Evolutionary conservation across 2,888 invertebrate species (phyloP).

Genomic region (Chelonus formosanus): DNA sequence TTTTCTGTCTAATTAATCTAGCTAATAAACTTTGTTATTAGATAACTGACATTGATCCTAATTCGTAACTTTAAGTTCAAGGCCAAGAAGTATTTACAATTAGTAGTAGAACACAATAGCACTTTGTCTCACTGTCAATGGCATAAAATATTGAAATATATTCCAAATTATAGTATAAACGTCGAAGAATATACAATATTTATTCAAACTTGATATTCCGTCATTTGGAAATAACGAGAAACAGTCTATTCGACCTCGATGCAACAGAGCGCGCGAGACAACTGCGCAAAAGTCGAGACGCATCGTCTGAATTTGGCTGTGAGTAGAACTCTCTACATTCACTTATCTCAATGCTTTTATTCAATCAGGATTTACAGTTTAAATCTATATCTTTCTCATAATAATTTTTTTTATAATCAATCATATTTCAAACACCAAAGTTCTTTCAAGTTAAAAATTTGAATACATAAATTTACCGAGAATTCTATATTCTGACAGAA

Average conservation of each 20-base stretch:
- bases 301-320: constrained; percentile 36
- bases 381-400: too few species aligned
- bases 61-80: constrained; percentile 27
- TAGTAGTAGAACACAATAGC: neutral
- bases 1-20: too few species aligned
- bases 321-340: constrained; percentile 16
- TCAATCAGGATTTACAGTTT: too few species aligned
- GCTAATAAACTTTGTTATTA: too few species aligned
- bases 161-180: neutral
- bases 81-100: constrained; percentile 5
- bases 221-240: neutral
- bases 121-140: neutral
- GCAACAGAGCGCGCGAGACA: constrained; percentile 27
- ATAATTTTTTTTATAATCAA: too few species aligned
- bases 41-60: constrained; percentile 27
- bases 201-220: constrained; percentile 8
- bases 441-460: too few species aligned
- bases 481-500: too few species aligned
- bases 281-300: constrained; percentile 39
- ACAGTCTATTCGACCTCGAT: constrained; percentile 17
- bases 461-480: too few species aligned
- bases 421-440: too few species aligned
- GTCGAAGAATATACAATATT: constrained; percentile 1
- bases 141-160: constrained; percentile 3
- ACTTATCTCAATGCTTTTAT: neutral